Evolutionary conservation across 2,888 invertebrate species (phyloP).

Genomic region (Hypercompe scribonia): DNA sequence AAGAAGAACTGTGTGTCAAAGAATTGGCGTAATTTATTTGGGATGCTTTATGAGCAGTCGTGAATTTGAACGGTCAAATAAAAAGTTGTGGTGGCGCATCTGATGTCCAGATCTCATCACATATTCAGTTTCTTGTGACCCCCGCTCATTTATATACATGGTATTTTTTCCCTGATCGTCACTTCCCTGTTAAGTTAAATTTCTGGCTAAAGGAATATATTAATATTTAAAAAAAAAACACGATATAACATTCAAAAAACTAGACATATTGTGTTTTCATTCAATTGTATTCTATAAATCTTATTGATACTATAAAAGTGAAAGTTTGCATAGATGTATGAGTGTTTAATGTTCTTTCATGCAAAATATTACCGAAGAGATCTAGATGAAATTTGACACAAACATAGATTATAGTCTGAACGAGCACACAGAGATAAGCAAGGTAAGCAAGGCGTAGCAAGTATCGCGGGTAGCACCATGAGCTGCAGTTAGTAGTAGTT

Average conservation of each 20-base stretch:
- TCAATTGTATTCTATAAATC: too few species aligned
- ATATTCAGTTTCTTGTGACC: constrained; percentile 52
- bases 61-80: constrained; percentile 45
- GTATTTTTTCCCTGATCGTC: constrained; percentile 39
- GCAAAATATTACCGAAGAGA: too few species aligned
- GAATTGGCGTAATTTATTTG: constrained; percentile 32
- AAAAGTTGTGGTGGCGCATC: constrained; percentile 31
- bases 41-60: constrained; percentile 35
- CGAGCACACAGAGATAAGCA: too few species aligned
- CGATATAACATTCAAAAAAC: neutral
- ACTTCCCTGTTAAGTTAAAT: constrained; percentile 46
- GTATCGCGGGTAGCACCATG: too few species aligned
- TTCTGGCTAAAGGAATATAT: constrained; percentile 20
- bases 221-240: neutral
- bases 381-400: too few species aligned
- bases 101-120: constrained; percentile 48
- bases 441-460: too few species aligned
- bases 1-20: constrained; percentile 21
- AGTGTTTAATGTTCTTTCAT: too few species aligned
- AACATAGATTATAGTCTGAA: too few species aligned
- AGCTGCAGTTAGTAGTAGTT: too few species aligned
- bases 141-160: constrained; percentile 52
- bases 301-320: too few species aligned
- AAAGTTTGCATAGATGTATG: too few species aligned
- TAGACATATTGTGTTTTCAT: neutral